A percentile compares a stretch with the other conserved stretches of the same genome.
phyloP scores from a whole-genome alignment of 2,888 invertebrate genomes.

The Protula sp. region DNA sequence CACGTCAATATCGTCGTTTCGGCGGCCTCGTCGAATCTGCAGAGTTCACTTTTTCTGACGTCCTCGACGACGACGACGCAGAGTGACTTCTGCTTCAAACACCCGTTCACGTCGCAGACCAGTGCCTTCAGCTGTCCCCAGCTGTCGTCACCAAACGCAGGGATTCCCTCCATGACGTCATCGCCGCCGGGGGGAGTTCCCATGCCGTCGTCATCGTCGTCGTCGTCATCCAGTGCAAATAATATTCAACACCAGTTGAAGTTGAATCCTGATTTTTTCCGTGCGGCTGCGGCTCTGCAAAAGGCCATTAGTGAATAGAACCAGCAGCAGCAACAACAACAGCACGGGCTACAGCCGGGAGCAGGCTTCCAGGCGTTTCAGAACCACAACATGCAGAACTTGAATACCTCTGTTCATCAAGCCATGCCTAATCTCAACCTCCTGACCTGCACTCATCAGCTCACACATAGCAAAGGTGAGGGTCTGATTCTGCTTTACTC shows the following conservation, averaged over 20 bases:
- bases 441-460: not conserved
- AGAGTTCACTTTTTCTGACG: not conserved
- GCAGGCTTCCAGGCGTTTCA: not conserved
- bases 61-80: not conserved
- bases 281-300: constrained; percentile 7
- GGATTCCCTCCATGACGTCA: too few relatives aligned
- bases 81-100: constrained; percentile 16
- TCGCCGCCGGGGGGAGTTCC: constrained; percentile 6
- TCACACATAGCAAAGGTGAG: too few relatives aligned
- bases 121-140: not conserved
- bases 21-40: constrained; percentile 1
- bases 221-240: not conserved
- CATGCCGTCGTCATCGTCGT: not conserved
- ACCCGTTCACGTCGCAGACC: not conserved
- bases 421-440: not conserved
- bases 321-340: not conserved
- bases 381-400: not conserved
- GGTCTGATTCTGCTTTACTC: too few relatives aligned
- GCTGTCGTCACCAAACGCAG: not conserved
- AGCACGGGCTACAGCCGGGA: not conserved
- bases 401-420: too few relatives aligned
- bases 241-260: not conserved
- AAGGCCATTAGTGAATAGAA: not conserved
- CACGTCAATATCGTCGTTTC: constrained; percentile 22
- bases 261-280: constrained; percentile 11